These are phyloP conservation scores for Leptinotarsa lineolata DNA, from an alignment of 1,140 invertebrate species.

Conservation along the genomic window DNA sequence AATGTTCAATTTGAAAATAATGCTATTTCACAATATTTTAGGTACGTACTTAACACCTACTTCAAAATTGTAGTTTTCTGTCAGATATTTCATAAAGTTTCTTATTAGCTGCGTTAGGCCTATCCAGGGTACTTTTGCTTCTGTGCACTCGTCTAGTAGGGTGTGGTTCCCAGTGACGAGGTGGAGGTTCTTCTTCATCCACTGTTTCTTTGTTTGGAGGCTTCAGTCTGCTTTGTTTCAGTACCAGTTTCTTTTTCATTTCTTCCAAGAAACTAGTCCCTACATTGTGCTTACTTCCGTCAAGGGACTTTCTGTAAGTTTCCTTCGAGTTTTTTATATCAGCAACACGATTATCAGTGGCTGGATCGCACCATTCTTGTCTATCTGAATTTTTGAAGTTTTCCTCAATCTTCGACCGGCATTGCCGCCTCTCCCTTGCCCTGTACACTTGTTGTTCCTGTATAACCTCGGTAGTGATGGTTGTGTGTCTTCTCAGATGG, in stretches of 20 bases:
- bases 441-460: neutral
- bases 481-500: constrained; percentile 25
- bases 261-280: neutral
- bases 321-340: neutral
- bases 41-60: too few relatives aligned
- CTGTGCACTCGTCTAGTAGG: neutral
- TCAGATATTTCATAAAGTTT: neutral
- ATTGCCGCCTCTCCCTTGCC: neutral
- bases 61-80: neutral
- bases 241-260: neutral
- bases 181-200: neutral
- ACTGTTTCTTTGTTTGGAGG: neutral
- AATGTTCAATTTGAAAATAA: too few relatives aligned
- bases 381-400: neutral
- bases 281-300: neutral
- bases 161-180: neutral
- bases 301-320: neutral
- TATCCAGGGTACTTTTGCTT: constrained; percentile 22
- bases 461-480: constrained; percentile 14
- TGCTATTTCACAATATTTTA: too few relatives aligned
- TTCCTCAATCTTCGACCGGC: neutral
- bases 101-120: neutral
- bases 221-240: neutral
- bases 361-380: neutral
- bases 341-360: neutral